Evolutionary conservation across 2,888 invertebrate species (phyloP).

Genomic region (Thera obeliscata): DNA sequence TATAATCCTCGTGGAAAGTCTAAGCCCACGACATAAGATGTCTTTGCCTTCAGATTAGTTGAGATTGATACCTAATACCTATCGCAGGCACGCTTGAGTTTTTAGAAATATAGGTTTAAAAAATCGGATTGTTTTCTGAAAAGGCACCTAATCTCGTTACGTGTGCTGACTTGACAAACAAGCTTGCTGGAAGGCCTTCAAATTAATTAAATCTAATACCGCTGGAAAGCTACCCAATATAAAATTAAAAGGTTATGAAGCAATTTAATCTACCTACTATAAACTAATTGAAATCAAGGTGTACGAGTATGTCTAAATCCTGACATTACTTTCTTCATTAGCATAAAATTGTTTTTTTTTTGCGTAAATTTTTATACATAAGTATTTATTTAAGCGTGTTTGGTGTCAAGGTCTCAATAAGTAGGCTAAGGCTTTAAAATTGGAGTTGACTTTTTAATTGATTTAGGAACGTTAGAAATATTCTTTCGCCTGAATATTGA

Average conservation of each 20-base stretch:
- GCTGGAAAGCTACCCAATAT: not conserved
- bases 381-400: not conserved
- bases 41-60: not conserved
- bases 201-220: slow-evolving; percentile 1
- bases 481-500: too few relatives aligned
- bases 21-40: not conserved
- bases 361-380: slow-evolving; percentile 11
- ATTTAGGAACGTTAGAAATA: too few relatives aligned
- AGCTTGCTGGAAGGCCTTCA: slow-evolving; percentile 3
- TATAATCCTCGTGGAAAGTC: not conserved
- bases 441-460: not conserved
- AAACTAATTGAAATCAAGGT: slow-evolving; percentile 21
- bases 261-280: slow-evolving; percentile 9
- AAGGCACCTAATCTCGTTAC: too few relatives aligned
- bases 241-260: slow-evolving; percentile 6
- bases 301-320: slow-evolving; percentile 12
- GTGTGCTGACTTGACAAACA: not conserved
- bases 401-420: slow-evolving; percentile 8
- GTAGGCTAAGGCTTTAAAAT: slow-evolving; percentile 10
- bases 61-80: not conserved
- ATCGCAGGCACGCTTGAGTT: not conserved
- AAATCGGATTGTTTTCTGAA: too few relatives aligned
- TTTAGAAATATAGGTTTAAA: too few relatives aligned
- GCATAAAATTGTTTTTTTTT: slow-evolving; percentile 14
- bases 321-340: slow-evolving; percentile 20